Evolutionary conservation across 2,797 vertebrate genomes (phyloP).

Genomic region (Characodon lateralis): DNA sequence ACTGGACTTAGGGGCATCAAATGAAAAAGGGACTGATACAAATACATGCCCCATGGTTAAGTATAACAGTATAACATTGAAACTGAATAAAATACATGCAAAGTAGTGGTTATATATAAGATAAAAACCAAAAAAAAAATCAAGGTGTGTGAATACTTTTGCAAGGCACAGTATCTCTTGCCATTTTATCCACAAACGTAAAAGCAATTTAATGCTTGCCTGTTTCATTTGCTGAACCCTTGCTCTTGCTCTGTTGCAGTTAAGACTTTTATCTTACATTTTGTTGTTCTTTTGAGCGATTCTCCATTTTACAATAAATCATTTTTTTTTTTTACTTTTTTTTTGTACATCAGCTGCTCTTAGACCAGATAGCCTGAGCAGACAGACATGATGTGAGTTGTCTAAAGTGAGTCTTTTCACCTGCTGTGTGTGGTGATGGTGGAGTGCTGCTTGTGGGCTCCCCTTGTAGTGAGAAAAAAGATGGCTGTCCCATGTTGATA

Average conservation of each 20-base stretch:
- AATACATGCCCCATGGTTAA: neutral
- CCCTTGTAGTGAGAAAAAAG: slow-evolving; percentile 89
- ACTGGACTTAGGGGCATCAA: neutral
- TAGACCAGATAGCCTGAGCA: slow-evolving; percentile 99
- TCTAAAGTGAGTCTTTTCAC: slow-evolving; percentile 99
- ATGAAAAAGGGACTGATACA: neutral
- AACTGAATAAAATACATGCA: neutral
- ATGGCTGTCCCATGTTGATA: slow-evolving; percentile 92
- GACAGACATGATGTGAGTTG: slow-evolving; percentile 99
- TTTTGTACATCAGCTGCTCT: slow-evolving; percentile 99
- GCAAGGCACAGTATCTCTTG: slow-evolving; percentile 45
- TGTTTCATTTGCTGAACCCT: slow-evolving; percentile 97
- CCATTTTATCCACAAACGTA: slow-evolving; percentile 59
- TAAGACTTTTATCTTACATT: slow-evolving; percentile 82
- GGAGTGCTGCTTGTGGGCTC: slow-evolving; percentile 96
- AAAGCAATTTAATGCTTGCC: slow-evolving; percentile 89
- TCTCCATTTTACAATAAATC: slow-evolving; percentile 98
- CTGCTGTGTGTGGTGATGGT: slow-evolving; percentile 98
- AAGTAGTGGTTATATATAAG: neutral
- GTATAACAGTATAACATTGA: neutral
- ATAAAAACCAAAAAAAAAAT: neutral
- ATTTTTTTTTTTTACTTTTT: slow-evolving; percentile 91
- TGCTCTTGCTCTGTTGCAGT: slow-evolving; percentile 95
- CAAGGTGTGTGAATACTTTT: neutral
- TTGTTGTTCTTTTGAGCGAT: slow-evolving; percentile 81